Evolutionary conservation across 1,140 invertebrate genomes (phyloP).

Genomic region (Euura lappo): DNA sequence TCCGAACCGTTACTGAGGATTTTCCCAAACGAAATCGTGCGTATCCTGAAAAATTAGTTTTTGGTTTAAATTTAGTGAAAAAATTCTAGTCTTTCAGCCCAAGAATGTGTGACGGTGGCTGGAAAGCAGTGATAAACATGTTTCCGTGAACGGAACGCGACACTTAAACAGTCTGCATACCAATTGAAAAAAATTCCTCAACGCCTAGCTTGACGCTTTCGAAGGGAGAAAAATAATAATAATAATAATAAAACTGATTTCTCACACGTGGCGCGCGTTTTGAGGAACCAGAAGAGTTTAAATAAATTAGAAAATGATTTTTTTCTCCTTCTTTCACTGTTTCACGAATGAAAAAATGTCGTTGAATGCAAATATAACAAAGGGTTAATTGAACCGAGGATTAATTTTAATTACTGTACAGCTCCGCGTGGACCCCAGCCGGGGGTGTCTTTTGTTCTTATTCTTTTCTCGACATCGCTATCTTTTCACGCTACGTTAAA

Average conservation of each 20-base stretch:
- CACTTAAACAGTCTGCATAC: not conserved
- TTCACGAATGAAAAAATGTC: slow-evolving; percentile 10
- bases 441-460: not conserved
- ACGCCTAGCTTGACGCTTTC: not conserved
- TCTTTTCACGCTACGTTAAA: slow-evolving; percentile 5
- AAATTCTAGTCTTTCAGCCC: not conserved
- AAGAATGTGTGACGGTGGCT: slow-evolving; percentile 14
- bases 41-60: slow-evolving; percentile 41
- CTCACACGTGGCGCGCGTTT: too few species aligned
- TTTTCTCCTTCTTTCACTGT: too few species aligned
- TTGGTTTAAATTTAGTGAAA: slow-evolving; percentile 32
- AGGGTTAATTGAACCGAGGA: not conserved
- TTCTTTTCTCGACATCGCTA: not conserved
- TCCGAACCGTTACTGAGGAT: slow-evolving; percentile 18
- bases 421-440: not conserved
- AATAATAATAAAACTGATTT: not conserved
- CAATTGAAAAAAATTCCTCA: not conserved
- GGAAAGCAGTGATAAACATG: slow-evolving; percentile 27
- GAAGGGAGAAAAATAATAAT: not conserved
- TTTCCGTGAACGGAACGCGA: not conserved
- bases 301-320: slow-evolving; percentile 22
- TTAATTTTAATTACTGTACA: not conserved
- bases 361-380: too few species aligned
- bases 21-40: slow-evolving; percentile 38
- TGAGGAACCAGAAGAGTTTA: not conserved